phyloP scores from a whole-genome alignment of 2,113 vertebrate genomes.

The Chloroceryle aenea region DNA sequence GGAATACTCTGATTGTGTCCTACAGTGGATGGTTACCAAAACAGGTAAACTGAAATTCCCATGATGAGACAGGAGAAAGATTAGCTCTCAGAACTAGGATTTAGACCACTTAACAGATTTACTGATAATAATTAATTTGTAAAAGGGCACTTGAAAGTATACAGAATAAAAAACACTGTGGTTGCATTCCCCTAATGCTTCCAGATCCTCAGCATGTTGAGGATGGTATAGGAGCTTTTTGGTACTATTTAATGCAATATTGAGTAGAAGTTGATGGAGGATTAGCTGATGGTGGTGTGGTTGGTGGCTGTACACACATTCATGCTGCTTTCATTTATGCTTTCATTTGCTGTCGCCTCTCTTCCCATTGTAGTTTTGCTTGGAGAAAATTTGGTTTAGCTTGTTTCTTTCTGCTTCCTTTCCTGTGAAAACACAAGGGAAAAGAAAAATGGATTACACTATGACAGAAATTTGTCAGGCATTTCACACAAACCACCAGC shows the following conservation, averaged over 20 bases:
- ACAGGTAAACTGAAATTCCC: background rate
- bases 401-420: background rate
- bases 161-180: fast-evolving
- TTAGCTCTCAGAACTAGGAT: background rate
- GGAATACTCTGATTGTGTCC: background rate
- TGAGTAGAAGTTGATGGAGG: background rate
- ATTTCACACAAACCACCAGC: background rate
- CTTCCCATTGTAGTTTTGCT: background rate
- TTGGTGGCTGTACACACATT: background rate
- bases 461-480: background rate
- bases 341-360: background rate
- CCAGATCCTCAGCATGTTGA: fast-evolving
- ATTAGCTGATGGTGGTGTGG: background rate
- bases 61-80: background rate
- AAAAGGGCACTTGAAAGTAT: background rate
- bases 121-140: background rate
- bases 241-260: background rate
- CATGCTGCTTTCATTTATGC: background rate
- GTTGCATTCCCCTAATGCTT: background rate
- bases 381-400: background rate
- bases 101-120: background rate
- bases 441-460: background rate
- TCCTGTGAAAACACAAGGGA: background rate
- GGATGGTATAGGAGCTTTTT: background rate
- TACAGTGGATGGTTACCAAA: background rate